Conservation (phyloP, 2,113 vertebrate species). For the Vicugna pacos region DNA sequence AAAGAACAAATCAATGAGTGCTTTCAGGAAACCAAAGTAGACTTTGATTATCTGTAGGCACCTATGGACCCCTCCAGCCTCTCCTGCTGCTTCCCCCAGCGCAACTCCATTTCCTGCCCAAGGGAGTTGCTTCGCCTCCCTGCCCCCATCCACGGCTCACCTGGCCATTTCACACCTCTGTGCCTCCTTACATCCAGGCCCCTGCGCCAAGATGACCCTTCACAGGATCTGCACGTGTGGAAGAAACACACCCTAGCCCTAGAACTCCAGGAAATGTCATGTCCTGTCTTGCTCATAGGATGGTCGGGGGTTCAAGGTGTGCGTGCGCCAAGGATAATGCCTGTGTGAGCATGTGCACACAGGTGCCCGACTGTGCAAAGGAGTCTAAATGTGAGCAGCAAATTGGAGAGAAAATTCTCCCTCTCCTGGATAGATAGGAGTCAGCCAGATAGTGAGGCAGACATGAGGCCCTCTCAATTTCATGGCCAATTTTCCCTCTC, state of each 20-base stretch:
- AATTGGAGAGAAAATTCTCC: background rate
- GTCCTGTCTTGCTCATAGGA: background rate
- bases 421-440: accelerated
- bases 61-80: background rate
- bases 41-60: background rate
- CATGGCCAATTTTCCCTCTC: background rate
- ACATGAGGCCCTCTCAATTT: no score
- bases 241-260: background rate
- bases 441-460: no score
- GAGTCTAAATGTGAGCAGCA: background rate
- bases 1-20: background rate
- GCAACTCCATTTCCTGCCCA: background rate
- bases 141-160: no score
- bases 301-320: background rate
- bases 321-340: background rate
- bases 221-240: background rate
- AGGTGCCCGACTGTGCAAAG: no score
- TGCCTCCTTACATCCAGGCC: background rate
- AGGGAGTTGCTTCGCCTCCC: background rate
- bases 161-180: background rate
- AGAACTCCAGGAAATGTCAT: background rate
- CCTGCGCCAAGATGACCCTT: background rate
- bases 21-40: background rate
- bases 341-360: background rate
- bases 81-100: background rate